phyloP scores from a whole-genome alignment of 92 coral and sea anemone genomes.

The Epizoanthus ramosus region DNA sequence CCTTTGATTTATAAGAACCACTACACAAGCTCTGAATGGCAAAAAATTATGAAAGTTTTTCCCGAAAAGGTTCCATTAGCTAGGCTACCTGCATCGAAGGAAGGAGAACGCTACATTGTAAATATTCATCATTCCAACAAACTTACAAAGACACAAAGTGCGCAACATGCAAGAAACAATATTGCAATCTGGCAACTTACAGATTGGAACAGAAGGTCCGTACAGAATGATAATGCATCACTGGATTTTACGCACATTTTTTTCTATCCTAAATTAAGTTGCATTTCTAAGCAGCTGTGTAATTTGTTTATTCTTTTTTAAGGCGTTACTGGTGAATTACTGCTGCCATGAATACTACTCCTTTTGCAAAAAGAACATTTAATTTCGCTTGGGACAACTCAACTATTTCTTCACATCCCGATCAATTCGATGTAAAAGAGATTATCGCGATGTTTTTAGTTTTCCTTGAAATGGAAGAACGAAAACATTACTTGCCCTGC shows the following conservation, averaged over 20 bases:
- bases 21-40: conserved; percentile 47
- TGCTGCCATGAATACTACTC: no score
- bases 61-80: conserved; percentile 31
- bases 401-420: no score
- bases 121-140: conserved; percentile 42
- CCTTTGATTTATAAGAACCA: conserved; percentile 50
- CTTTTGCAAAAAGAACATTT: no score
- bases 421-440: no score
- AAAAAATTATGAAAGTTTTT: conserved; percentile 26
- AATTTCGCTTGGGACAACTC: no score
- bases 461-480: no score
- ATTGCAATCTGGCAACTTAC: conserved; percentile 47
- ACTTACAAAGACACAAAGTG: conserved; percentile 52
- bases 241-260: conserved; percentile 52
- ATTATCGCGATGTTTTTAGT: no score
- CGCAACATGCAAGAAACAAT: conserved; percentile 54
- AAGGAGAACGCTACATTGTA: conserved; percentile 31
- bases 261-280: conserved; percentile 48
- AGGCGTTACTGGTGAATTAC: no score
- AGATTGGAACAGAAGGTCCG: conserved; percentile 48
- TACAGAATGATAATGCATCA: conserved; percentile 46
- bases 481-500: no score
- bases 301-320: conserved; percentile 46
- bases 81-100: conserved; percentile 19
- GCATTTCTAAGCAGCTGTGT: conserved; percentile 49